phyloP scores from a whole-genome alignment of 2,888 invertebrate genomes.

The Anthrax anthrax region DNA sequence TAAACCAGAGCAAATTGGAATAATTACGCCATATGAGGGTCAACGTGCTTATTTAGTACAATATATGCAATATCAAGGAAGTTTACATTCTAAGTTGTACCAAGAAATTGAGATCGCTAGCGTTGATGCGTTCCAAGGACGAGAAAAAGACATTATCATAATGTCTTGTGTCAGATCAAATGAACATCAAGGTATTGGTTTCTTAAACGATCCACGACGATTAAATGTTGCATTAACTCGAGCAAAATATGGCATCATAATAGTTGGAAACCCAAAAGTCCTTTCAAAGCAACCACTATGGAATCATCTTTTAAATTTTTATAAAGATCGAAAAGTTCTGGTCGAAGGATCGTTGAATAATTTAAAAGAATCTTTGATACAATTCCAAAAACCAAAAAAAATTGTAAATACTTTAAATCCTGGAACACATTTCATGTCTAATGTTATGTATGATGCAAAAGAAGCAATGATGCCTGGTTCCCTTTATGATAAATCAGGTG shows the following conservation, averaged over 20 bases:
- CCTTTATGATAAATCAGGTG: conserved; percentile 67
- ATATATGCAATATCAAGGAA: conserved; percentile 98
- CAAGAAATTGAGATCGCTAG: conserved; percentile 98
- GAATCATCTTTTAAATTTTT: conserved; percentile 94
- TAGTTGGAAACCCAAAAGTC: conserved; percentile 98
- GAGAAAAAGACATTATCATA: conserved; percentile 98
- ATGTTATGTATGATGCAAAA: conserved; percentile 91
- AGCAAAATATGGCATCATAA: conserved; percentile 93
- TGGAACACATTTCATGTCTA: conserved; percentile 94
- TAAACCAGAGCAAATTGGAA: conserved; percentile 95
- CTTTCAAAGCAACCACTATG: conserved; percentile 95
- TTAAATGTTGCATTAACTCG: conserved; percentile 96
- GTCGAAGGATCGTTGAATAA: conserved; percentile 97
- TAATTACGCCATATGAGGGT: conserved; percentile 98
- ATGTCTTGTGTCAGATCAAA: conserved; percentile 98
- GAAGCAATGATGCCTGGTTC: conserved; percentile 91
- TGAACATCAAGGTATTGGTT: conserved; percentile 97
- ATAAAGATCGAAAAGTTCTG: conserved; percentile 84
- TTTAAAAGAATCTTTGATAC: conserved; percentile 89
- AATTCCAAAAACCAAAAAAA: conserved; percentile 94
- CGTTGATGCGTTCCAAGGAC: conserved; percentile 97
- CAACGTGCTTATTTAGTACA: conserved; percentile 95
- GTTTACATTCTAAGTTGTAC: conserved; percentile 90
- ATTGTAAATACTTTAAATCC: conserved; percentile 88
- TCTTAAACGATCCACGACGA: conserved; percentile 92